Base-by-base conservation (phyloP, 2,797 vertebrate species). In the Gobio occitaniae region DNA sequence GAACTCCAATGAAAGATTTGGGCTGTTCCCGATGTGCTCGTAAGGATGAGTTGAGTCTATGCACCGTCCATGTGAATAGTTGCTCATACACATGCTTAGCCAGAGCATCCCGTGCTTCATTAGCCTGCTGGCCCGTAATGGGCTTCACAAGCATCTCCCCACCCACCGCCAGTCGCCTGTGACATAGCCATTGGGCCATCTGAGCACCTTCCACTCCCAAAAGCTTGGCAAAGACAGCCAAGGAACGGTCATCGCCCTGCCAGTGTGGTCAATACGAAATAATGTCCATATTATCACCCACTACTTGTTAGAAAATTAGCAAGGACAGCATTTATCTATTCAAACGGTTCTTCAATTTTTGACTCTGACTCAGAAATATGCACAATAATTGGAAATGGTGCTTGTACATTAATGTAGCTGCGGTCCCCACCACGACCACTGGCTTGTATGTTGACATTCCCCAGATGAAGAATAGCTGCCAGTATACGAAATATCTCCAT, bases 401-500 rank as follows among this genome's bases (percentile, higher is more conserved):
- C 10, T 15, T 85, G 19, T 91, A 96, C 95, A 86, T 95, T 91
- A 79, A 96, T 93, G 0, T 89, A 94, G 89, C 95, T 94, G 12
- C 94, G 80, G 0, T 96, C 95, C 17, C 94, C 94, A 2, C 84
- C 90, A 81, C 92, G 91, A 41, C 94, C 94, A 77, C 91, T 94
- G 87, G 91, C 91, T 84, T 93, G 91, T 87, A 96, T 87, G 74
- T 83, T 44, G 1, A 95, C 29, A 0, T 96, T 96, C 15, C 96
- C 96, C 85, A 96, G 91, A 83, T 96, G 94, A 25, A 97, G 92
- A 88, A 97, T 89, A 79, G 96, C 93, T 81, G 96, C 92, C 70
- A 96, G 85, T 90, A 95, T 89, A 48, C 91, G 89, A 91, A 96
- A 96, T 10, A 97, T 91, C 92, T 96, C 96, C 94, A 96, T 95